Conservation (phyloP, 2,113 vertebrate species). For the Plecotus auritus region DNA sequence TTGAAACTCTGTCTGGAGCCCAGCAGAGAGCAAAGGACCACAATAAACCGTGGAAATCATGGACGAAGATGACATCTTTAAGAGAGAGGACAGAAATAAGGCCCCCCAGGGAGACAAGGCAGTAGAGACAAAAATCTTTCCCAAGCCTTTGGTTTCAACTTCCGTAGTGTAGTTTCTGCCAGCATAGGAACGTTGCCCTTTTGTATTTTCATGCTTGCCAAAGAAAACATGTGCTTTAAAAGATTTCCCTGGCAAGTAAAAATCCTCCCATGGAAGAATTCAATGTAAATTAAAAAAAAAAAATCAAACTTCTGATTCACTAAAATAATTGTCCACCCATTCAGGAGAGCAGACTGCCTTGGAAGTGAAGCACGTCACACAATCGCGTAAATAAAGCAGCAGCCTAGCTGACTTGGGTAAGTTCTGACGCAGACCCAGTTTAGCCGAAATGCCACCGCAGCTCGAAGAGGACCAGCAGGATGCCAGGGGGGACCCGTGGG, state of each 20-base stretch:
- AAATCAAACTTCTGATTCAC: not conserved
- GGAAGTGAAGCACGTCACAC: not conserved
- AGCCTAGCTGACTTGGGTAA: not conserved
- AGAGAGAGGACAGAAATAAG: not conserved
- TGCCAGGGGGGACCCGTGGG: fast-evolving
- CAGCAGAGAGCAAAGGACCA: not conserved
- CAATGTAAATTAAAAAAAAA: not conserved
- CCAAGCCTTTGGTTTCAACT: not conserved
- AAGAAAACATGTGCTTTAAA: conserved; percentile 35
- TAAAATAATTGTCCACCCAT: not conserved
- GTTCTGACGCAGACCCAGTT: not conserved
- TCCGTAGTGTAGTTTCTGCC: not conserved
- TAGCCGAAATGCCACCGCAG: not conserved
- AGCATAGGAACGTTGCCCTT: not conserved
- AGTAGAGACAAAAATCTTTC: not conserved
- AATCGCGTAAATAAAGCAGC: not conserved
- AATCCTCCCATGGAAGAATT: not conserved
- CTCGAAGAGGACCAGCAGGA: not conserved
- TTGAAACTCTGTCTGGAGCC: not conserved
- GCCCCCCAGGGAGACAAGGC: not conserved
- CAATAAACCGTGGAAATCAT: not conserved
- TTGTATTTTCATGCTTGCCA: not conserved
- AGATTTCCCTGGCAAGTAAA: not conserved
- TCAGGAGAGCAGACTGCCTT: not conserved
- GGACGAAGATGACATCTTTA: not conserved